Percentiles rank a stretch among this genome's conserved stretches.
Evolutionary conservation across 2,888 invertebrate species (phyloP).

Genomic region (Agrotis segetum): DNA sequence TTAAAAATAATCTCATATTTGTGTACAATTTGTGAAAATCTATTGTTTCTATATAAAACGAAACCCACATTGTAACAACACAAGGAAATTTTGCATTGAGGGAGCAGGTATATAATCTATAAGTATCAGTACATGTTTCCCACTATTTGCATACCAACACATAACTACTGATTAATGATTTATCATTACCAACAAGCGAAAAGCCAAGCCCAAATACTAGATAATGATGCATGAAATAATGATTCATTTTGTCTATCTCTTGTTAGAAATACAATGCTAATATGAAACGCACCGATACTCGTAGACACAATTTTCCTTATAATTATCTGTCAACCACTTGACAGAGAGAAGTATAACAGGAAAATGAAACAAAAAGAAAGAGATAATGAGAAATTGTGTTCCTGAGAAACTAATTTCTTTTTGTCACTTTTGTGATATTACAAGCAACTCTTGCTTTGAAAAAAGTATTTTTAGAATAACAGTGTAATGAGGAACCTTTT

Average conservation of each 20-base stretch:
- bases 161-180: not conserved
- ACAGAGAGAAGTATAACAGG: constrained; percentile 40
- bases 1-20: too few relatives aligned
- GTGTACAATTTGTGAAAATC: too few relatives aligned
- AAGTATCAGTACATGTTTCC: not conserved
- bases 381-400: constrained; percentile 35
- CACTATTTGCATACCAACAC: not conserved
- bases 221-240: constrained; percentile 3
- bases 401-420: constrained; percentile 24
- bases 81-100: too few relatives aligned
- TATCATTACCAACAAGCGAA: not conserved
- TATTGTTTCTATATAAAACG: too few relatives aligned
- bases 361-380: constrained; percentile 24
- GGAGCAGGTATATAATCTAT: too few relatives aligned
- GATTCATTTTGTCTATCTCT: constrained; percentile 15
- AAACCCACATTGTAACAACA: too few relatives aligned
- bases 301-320: constrained; percentile 11
- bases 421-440: constrained; percentile 15
- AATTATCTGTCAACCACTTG: constrained; percentile 25
- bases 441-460: not conserved
- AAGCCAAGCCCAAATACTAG: constrained; percentile 27
- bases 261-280: not conserved
- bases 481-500: not conserved
- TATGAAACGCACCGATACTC: not conserved
- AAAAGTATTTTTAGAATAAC: too few relatives aligned